These are phyloP conservation scores for Drosophila arizonae DNA, from an alignment of 1,140 invertebrate species.

Conservation along the genomic window DNA sequence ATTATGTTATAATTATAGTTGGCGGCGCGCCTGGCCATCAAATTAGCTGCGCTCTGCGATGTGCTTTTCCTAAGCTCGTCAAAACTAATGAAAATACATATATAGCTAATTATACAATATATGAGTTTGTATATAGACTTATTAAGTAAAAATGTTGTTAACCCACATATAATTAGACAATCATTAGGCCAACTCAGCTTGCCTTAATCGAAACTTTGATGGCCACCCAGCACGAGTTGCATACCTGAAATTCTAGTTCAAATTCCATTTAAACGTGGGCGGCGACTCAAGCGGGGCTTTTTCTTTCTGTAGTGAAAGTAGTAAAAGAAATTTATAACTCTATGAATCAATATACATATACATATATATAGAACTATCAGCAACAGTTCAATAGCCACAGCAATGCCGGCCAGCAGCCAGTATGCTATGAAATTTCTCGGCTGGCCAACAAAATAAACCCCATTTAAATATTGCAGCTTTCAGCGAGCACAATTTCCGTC, in stretches of 20 bases:
- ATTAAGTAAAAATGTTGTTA: constrained; percentile 33
- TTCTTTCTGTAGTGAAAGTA: constrained; percentile 20
- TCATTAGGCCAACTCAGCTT: constrained; percentile 50
- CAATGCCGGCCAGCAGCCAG: background rate
- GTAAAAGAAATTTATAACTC: background rate
- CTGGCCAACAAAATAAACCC: background rate
- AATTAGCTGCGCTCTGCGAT: constrained; percentile 37
- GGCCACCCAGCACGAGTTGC: constrained; percentile 34
- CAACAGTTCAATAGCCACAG: constrained; percentile 8
- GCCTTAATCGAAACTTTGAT: constrained; percentile 12
- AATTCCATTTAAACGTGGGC: constrained; percentile 14
- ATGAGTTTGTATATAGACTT: background rate
- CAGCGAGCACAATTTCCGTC: constrained; percentile 38
- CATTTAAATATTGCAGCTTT: constrained; percentile 34
- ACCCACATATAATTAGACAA: constrained; percentile 72
- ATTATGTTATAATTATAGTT: constrained; percentile 72
- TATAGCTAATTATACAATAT: background rate
- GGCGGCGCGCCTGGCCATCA: constrained; percentile 42
- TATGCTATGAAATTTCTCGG: no score
- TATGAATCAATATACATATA: background rate
- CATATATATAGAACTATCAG: constrained; percentile 12
- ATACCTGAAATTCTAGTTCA: constrained; percentile 33
- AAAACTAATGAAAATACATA: constrained; percentile 65
- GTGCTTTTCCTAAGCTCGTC: constrained; percentile 48
- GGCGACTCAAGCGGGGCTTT: background rate